Evolutionary conservation across 2,888 invertebrate species (phyloP).

Genomic region (Nemapogon koenigi): DNA sequence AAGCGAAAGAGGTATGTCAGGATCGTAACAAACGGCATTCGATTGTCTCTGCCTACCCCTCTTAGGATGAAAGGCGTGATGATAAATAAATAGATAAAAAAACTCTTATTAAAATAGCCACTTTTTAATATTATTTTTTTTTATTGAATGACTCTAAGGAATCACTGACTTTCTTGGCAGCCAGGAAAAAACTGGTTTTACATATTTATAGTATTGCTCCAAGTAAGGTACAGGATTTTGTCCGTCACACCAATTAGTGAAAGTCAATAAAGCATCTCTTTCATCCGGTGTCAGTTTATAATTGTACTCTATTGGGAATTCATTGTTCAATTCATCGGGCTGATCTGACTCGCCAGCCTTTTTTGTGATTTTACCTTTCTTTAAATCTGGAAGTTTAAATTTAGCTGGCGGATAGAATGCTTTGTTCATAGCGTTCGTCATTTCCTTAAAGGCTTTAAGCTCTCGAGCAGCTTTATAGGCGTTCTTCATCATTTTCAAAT

Average conservation of each 20-base stretch:
- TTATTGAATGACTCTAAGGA: no score
- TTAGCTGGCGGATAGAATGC: conserved; percentile 44
- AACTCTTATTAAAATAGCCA: no score
- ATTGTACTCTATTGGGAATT: no score
- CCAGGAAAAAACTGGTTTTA: conserved; percentile 38
- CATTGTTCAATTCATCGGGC: no score
- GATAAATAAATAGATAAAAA: no score
- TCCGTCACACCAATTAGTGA: conserved; percentile 55
- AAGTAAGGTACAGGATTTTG: conserved; percentile 40
- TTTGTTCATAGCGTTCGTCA: conserved; percentile 53
- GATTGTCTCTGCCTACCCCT: no score
- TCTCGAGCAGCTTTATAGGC: conserved; percentile 48
- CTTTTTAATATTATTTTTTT: no score
- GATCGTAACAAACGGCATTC: no score
- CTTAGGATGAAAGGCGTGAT: no score
- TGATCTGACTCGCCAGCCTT: background rate
- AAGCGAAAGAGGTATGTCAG: no score
- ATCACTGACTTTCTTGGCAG: conserved; percentile 19
- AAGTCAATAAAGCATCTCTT: conserved; percentile 35
- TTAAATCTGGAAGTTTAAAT: conserved; percentile 32
- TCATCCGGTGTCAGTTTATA: conserved; percentile 40
- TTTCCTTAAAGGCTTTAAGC: conserved; percentile 43
- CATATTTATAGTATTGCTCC: conserved; percentile 36
- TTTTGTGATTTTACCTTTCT: conserved; percentile 10
- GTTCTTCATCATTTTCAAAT: conserved; percentile 47